Evolutionary conservation across 2,888 invertebrate genomes (phyloP), one percentile per base, ranked within the genome.

Genomic region (Agonopterix arenella): DNA sequence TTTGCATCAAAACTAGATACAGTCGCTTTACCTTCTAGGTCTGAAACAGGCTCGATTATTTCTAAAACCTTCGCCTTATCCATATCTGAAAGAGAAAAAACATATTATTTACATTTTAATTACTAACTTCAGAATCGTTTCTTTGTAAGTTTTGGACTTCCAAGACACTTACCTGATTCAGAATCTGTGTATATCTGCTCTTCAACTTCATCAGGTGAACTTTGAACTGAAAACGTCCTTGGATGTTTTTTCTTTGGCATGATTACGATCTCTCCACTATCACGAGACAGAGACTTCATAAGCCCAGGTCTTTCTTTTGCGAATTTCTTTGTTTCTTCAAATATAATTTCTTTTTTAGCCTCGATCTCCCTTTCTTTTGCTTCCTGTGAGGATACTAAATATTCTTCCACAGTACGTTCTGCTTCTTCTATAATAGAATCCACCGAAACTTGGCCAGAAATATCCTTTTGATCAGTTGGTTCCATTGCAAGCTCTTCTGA

Each of bases 101-200:
- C 40, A 40, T n/a, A 9, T 40, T 40, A 43, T 13, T 11, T 40
- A 10, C 11, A 10, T 28, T 28, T 40, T 40, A 40, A 40, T n/a
- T 28, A 7, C 28, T 28, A 40, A 40, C 4, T 40, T 40, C 4
- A 10, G 5, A n/a, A 40, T 40, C 11, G 11, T 40, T 40, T 10
- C 8, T 40, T 9, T 40, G 11, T 40, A 28, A 5, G 40, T 40
- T n/a, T n/a, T 1, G 10, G 11, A 40, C 8, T 3, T n/a, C 1
- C 0, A 40, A 40, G 10, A 8, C 43, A 37, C 49, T 50, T 66
- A 90, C 90, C 90, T 54, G 90, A 90, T 76, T 90, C 90, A 3
- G 90, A 89, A 62, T 90, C 90, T 38, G 90, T 89, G 50, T 89
- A 90, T 54, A 90, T 89, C 56, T 90, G 89, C 62, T 90, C 90